Percentiles rank a stretch among this genome's conserved stretches.
phyloP scores from a whole-genome alignment of 2,888 invertebrate species.

The Phrixothrix hirtus region DNA sequence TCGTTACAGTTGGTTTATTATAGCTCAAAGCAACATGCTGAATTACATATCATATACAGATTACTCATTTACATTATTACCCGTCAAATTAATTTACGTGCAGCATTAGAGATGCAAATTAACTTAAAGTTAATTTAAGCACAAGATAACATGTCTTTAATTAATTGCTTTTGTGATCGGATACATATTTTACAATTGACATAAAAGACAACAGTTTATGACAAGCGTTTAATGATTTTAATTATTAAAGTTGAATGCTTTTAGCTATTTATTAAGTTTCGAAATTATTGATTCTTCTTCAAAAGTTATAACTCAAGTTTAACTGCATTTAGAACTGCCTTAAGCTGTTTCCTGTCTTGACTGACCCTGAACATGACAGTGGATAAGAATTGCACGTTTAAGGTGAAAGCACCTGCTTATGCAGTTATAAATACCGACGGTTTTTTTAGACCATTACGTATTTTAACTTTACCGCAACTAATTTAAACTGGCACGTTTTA shows the following conservation, averaged over 20 bases:
- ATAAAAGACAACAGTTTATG: constrained; percentile 20
- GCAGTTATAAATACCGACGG: constrained; percentile 21
- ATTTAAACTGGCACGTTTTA: background rate
- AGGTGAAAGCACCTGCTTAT: constrained; percentile 28
- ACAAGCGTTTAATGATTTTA: constrained; percentile 23
- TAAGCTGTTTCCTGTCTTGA: constrained; percentile 6
- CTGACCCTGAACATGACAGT: constrained; percentile 15
- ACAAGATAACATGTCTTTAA: constrained; percentile 36
- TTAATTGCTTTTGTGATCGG: constrained; percentile 32
- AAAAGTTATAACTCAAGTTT: constrained; percentile 9
- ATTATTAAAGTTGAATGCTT: background rate
- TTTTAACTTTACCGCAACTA: background rate
- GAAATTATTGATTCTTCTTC: constrained; percentile 1
- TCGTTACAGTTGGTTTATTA: constrained; percentile 29
- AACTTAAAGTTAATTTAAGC: constrained; percentile 37
- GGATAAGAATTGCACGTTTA: constrained; percentile 17
- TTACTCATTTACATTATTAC: constrained; percentile 37
- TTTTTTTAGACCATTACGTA: background rate
- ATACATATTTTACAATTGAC: constrained; percentile 9
- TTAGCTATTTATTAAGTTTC: background rate
- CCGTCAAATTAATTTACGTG: constrained; percentile 39
- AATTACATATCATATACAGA: constrained; percentile 27
- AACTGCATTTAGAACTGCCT: too few relatives aligned
- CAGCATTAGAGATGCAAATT: constrained; percentile 39
- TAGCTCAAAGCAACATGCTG: constrained; percentile 17